Conservation (phyloP, 1,140 invertebrate species). For the Eumaeus atala region DNA sequence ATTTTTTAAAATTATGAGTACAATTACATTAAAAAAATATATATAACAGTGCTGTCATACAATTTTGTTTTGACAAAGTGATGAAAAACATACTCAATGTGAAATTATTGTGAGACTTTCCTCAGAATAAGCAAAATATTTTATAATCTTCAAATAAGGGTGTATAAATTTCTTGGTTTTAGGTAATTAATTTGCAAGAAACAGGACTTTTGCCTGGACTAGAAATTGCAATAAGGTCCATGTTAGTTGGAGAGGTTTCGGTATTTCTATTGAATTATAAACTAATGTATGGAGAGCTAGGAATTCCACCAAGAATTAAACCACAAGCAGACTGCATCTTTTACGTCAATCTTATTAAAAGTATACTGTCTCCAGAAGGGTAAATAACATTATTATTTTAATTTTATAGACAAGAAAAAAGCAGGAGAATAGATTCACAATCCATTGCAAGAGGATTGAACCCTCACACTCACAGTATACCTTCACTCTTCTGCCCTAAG, state of each 20-base stretch:
- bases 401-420: too few relatives aligned
- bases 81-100: not conserved
- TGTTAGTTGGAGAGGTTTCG: conserved; percentile 62
- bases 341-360: conserved; percentile 55
- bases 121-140: too few relatives aligned
- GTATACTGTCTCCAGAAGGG: conserved; percentile 48
- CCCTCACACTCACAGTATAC: too few relatives aligned
- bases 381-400: conserved; percentile 24
- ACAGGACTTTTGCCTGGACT: conserved; percentile 59
- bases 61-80: not conserved
- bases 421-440: too few relatives aligned
- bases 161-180: conserved; percentile 22
- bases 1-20: too few relatives aligned
- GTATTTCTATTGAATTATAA: conserved; percentile 58
- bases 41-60: too few relatives aligned
- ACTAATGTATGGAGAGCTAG: conserved; percentile 67
- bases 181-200: conserved; percentile 54
- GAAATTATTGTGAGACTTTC: too few relatives aligned
- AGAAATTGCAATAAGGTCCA: conserved; percentile 54
- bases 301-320: conserved; percentile 59
- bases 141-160: too few relatives aligned
- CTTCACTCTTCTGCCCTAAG: too few relatives aligned
- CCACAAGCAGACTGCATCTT: conserved; percentile 59
- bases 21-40: too few relatives aligned
- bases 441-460: too few relatives aligned